Evolutionary conservation across 2,888 invertebrate genomes (phyloP).

Genomic region (Ommatoiulus sabulosus): DNA sequence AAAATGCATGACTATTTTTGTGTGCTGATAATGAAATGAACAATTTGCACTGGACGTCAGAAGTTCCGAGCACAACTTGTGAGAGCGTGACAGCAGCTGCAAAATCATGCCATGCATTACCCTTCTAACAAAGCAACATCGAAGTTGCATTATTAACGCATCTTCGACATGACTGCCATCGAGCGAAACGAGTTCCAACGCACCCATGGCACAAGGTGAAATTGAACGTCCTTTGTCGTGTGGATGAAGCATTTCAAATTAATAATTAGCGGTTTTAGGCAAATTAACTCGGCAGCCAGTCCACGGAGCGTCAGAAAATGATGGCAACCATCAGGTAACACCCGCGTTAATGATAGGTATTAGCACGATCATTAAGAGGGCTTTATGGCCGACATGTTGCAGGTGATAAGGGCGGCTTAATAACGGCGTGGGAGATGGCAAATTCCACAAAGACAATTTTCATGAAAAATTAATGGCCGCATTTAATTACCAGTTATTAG

Average conservation of each 20-base stretch:
- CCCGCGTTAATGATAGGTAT: slow-evolving; percentile 37
- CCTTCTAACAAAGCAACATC: background rate
- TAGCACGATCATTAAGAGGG: background rate
- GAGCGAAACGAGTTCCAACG: background rate
- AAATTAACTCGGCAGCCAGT: slow-evolving; percentile 23
- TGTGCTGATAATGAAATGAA: background rate
- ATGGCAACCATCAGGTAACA: background rate
- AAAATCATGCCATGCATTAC: too few relatives aligned
- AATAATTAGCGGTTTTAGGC: background rate
- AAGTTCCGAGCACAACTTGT: background rate
- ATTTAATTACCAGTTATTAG: slow-evolving; percentile 41
- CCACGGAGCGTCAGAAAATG: background rate
- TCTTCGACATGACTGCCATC: too few relatives aligned
- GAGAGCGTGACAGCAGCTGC: too few relatives aligned
- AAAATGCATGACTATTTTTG: too few relatives aligned
- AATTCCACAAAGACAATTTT: background rate
- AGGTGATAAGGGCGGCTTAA: slow-evolving; percentile 26
- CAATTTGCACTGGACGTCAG: background rate
- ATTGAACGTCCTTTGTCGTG: background rate
- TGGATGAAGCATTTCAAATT: background rate
- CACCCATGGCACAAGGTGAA: background rate
- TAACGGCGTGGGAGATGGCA: background rate
- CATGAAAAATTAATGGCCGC: slow-evolving; percentile 26
- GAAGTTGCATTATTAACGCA: background rate
- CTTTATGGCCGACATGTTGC: background rate